Evolutionary conservation across 1,140 invertebrate species (phyloP), one percentile per base, ranked within the genome.

Genomic region (Drosophila fuyamai): DNA sequence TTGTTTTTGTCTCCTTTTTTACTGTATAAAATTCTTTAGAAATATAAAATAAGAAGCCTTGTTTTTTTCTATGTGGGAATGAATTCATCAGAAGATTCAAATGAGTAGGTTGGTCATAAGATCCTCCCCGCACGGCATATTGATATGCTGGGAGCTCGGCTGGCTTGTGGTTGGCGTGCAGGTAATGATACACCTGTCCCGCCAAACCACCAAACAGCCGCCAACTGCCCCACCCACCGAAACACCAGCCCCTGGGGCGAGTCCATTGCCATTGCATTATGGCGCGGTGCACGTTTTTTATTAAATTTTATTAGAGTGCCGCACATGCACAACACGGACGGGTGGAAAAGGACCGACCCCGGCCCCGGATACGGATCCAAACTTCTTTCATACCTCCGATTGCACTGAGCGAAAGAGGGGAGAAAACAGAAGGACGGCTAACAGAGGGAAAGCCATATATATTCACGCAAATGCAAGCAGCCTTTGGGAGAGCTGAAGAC

Each of bases 231-330:
- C 16, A 16, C 7, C n/a, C 27, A 5, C 35, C 38, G 29, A 51
- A 60, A 16, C 14, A 36, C 56, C 16, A 18, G 14, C 61, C 50
- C 65, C 29, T 35, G 47, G 66, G 32, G 44, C 29, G 41, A 71
- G 67, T 79, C 60, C 83, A 72, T 86, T 86, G 79, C 73, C 76
- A 65, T 76, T 79, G 79, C 83, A 88, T 88, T 88, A 86, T 88
- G 76, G 67, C 66, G 71, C 44, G 83, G 63, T 88, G 85, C 83
- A 86, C 83, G 83, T 86, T 86, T 86, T 86, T 86, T 86, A 86
- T 86, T 86, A 88, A 86, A 86, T 86, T 86, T 86, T 86, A 86
- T 86, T 86, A 88, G 83, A 83, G 83, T 79, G 76, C 66, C 46
- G 83, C 84, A 67, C 74, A 86, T 86, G 83, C 78, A 76, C 70